Evolutionary conservation across 92 coral and sea anemone genomes (phyloP), one percentile per base, ranked within the genome.

Genomic region (Heteractis magnifica): DNA sequence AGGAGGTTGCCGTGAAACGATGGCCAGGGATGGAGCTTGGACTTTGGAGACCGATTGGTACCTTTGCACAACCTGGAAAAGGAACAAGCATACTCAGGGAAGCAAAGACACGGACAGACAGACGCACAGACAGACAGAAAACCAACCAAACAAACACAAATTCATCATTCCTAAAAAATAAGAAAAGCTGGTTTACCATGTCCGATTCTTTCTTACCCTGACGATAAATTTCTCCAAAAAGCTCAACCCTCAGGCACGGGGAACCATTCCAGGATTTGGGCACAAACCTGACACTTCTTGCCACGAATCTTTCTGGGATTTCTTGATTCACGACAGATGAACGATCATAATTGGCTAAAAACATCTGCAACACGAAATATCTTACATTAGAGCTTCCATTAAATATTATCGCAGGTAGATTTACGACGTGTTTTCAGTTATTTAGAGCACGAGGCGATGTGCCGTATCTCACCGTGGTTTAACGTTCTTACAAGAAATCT

Each of bases 171-270:
- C 71, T 6, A 19, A 18, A 6, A 64, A 64, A 19, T 58, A 4
- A 58, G 64, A 58, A 58, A 58, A 58, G 14, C 16, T 4, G 5
- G 21, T 18, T 64, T 18, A 6, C 71, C 12, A 64, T 18, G 68
- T 0, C 6, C 10, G 26, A 16, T 58, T 2, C 6, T 64, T 18
- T 18, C 8, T 64, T 64, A 64, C 71, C 71, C n/a, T 20, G 41
- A 64, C n/a, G 23, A 64, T 64, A 88, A 75, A 76, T 72, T 50
- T 88, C 85, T 20, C 92, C 92, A 51, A 79, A 58, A 19, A 89
- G 82, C 71, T 89, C 92, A 23, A 76, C 86, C 83, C 92, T 81
- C 88, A 89, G 48, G 68, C 92, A 89, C 19, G 82, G 73, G 52
- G 62, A 82, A n/a, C 65, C 70, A 21, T 72, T 80, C 89, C 82